These are phyloP conservation scores for Natator depressus DNA, from an alignment of 2,113 vertebrate genomes.

Conservation along the genomic window DNA sequence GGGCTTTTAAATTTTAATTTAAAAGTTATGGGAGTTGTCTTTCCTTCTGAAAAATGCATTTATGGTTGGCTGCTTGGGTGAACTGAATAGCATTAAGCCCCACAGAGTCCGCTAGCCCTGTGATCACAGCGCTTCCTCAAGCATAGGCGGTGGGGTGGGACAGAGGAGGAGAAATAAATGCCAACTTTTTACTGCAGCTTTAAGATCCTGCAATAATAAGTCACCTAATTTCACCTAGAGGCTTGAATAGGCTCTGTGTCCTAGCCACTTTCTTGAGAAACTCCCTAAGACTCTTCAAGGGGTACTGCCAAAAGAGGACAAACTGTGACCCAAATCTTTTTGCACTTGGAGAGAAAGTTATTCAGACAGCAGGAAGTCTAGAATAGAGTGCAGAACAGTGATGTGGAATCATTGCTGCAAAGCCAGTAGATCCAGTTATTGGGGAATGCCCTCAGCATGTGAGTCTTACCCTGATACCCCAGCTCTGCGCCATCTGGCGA, in stretches of 20 bases:
- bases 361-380: background rate
- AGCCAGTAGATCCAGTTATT: background rate
- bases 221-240: conserved; percentile 31
- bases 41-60: conserved; percentile 74
- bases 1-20: conserved; percentile 74
- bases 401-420: rapidly evolving
- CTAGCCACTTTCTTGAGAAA: background rate
- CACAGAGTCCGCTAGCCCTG: background rate
- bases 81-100: conserved; percentile 17
- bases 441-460: no score
- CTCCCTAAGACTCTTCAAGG: background rate
- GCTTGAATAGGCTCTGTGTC: conserved; percentile 24
- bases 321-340: background rate
- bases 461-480: no score
- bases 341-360: background rate
- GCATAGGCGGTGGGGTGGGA: background rate
- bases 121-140: background rate
- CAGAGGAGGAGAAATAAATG: conserved; percentile 19
- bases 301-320: background rate
- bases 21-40: conserved; percentile 75
- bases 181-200: conserved; percentile 5
- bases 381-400: background rate
- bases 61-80: conserved; percentile 42
- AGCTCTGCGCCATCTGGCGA: no score
- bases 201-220: conserved; percentile 52